Conservation (phyloP, 1,140 invertebrate species). For the Procambarus virginalis region DNA sequence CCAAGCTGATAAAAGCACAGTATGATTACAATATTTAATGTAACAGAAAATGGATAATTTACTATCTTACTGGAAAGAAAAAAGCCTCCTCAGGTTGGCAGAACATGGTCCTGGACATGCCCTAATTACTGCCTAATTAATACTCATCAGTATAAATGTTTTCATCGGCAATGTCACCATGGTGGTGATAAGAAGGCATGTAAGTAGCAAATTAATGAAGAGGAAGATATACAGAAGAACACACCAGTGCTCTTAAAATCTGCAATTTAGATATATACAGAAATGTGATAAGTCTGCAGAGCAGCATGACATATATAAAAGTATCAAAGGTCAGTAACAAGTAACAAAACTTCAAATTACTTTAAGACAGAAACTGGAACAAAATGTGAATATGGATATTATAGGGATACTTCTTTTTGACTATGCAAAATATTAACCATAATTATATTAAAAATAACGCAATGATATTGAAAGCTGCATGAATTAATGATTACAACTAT, state of each 20-base stretch:
- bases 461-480: not conserved
- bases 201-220: not conserved
- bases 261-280: not conserved
- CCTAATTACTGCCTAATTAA: too few species aligned
- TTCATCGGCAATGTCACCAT: too few species aligned
- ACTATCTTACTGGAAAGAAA: too few species aligned
- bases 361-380: not conserved
- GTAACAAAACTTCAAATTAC: not conserved
- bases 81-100: too few species aligned
- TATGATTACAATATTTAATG: too few species aligned
- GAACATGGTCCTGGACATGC: too few species aligned
- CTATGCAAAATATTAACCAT: not conserved
- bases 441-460: not conserved
- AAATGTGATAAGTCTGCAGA: not conserved
- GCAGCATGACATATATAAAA: not conserved
- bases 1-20: too few species aligned
- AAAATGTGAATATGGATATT: not conserved
- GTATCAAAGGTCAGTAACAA: not conserved
- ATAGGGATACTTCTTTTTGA: not conserved
- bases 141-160: too few species aligned
- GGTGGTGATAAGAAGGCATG: too few species aligned
- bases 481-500: not conserved
- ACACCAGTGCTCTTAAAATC: not conserved
- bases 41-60: too few species aligned
- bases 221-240: not conserved